These are phyloP conservation scores for Scortum barcoo DNA, from an alignment of 2,113 vertebrate species.

Conservation along the genomic window DNA sequence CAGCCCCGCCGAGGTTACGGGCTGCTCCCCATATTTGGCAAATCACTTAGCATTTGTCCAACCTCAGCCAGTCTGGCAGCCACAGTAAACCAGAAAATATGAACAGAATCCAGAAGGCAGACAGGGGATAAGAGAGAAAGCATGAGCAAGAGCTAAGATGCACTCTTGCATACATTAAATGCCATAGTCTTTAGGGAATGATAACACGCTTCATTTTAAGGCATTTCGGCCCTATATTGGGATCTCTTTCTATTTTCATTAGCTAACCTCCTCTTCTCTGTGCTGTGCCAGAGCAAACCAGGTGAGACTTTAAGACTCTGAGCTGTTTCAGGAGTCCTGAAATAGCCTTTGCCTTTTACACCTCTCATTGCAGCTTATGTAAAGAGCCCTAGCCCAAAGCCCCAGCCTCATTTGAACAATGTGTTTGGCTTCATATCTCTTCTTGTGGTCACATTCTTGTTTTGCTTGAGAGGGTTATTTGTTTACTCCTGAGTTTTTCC, in stretches of 20 bases:
- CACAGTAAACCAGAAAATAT: slow-evolving; percentile 65
- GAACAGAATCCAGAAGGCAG: slow-evolving; percentile 64
- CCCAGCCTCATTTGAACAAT: slow-evolving; percentile 39
- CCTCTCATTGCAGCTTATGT: slow-evolving; percentile 37
- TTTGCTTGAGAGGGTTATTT: no score
- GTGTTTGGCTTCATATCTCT: slow-evolving; percentile 22
- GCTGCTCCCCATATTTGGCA: slow-evolving; percentile 81
- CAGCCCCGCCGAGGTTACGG: slow-evolving; percentile 66
- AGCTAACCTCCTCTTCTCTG: background rate
- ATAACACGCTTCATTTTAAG: slow-evolving; percentile 7
- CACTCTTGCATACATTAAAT: slow-evolving; percentile 58
- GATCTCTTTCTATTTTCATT: slow-evolving; percentile 7
- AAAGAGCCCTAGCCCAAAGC: slow-evolving; percentile 16
- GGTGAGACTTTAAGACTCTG: slow-evolving; percentile 15
- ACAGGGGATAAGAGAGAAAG: slow-evolving; percentile 7
- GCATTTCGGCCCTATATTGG: slow-evolving; percentile 17
- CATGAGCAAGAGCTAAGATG: slow-evolving; percentile 20
- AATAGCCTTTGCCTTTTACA: slow-evolving; percentile 43
- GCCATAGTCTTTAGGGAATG: background rate
- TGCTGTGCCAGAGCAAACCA: slow-evolving; percentile 7
- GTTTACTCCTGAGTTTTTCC: slow-evolving; percentile 12
- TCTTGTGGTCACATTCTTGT: slow-evolving; percentile 22
- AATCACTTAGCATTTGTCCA: slow-evolving; percentile 68
- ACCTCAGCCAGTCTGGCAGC: slow-evolving; percentile 62
- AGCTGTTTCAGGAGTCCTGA: slow-evolving; percentile 34